A percentile compares a stretch with the other conserved stretches of the same genome.
phyloP scores from a whole-genome alignment of 2,888 invertebrate species.

The Thereva unica region DNA sequence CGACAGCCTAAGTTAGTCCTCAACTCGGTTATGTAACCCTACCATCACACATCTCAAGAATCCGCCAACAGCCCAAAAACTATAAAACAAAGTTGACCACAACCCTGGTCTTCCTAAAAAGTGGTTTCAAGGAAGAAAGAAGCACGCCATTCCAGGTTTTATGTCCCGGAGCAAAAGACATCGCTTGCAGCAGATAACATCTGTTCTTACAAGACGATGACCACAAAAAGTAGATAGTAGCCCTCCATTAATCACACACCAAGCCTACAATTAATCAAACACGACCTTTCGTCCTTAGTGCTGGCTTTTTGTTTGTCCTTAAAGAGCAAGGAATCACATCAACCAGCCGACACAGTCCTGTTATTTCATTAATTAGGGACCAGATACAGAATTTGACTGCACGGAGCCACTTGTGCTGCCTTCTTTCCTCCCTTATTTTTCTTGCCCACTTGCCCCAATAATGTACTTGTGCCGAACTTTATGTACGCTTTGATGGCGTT shows the following conservation, averaged over 20 bases:
- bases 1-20: too few species aligned
- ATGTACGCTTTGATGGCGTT: too few species aligned
- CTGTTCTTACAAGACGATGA: slow-evolving; percentile 28
- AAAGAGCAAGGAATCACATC: slow-evolving; percentile 30
- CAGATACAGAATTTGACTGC: slow-evolving; percentile 33
- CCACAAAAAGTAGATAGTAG: slow-evolving; percentile 28
- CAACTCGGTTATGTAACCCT: too few species aligned
- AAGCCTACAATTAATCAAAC: slow-evolving; percentile 35
- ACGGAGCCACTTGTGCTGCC: slow-evolving; percentile 6
- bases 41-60: too few species aligned
- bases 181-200: slow-evolving; percentile 25
- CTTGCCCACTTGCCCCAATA: not conserved
- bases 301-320: slow-evolving; percentile 31
- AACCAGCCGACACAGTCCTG: slow-evolving; percentile 11
- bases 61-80: too few species aligned
- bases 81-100: too few species aligned
- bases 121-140: too few species aligned
- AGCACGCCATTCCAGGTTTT: too few species aligned
- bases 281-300: slow-evolving; percentile 30
- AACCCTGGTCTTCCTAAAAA: too few species aligned
- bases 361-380: slow-evolving; percentile 33
- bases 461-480: too few species aligned
- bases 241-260: slow-evolving; percentile 35
- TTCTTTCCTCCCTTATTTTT: not conserved
- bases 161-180: slow-evolving; percentile 8